These are phyloP conservation scores for Urechis unicinctus DNA, from an alignment of 2,888 invertebrate species.

Conservation along the genomic window DNA sequence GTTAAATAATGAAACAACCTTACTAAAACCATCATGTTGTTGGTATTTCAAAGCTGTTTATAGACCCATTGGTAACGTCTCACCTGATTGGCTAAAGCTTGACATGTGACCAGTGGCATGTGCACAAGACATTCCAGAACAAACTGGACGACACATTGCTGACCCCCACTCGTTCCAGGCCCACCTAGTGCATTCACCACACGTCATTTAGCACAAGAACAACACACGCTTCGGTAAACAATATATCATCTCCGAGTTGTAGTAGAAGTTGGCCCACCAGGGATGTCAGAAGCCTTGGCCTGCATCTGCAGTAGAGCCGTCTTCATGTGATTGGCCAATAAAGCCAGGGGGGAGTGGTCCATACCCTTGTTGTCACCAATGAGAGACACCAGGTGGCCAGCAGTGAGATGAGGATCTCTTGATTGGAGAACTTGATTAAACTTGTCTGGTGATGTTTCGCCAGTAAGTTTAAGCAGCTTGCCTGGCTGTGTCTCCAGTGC, in stretches of 20 bases:
- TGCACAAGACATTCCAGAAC: conserved; percentile 31
- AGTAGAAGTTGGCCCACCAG: too few species aligned
- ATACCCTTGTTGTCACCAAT: conserved; percentile 37
- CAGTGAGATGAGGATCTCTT: conserved; percentile 24
- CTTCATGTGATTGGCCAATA: conserved; percentile 39
- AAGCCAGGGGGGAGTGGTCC: conserved; percentile 33
- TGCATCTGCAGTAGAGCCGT: conserved; percentile 30
- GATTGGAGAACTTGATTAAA: conserved; percentile 25
- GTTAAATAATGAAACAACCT: too few species aligned
- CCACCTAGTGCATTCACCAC: too few species aligned
- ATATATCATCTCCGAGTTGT: too few species aligned
- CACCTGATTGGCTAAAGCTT: conserved; percentile 2
- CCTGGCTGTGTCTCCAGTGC: conserved; percentile 40
- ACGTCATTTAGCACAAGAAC: too few species aligned
- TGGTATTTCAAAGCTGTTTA: not conserved
- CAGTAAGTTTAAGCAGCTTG: conserved; percentile 32
- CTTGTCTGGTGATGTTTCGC: conserved; percentile 29
- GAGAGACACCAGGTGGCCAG: conserved; percentile 43
- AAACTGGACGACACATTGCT: conserved; percentile 27
- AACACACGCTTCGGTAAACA: too few species aligned
- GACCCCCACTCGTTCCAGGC: too few species aligned
- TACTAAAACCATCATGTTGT: not conserved
- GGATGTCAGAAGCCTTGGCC: too few species aligned
- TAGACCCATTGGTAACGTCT: not conserved
- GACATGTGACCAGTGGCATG: conserved; percentile 31